Conservation (phyloP, 2,888 invertebrate species). For the Nudaria mundana region DNA sequence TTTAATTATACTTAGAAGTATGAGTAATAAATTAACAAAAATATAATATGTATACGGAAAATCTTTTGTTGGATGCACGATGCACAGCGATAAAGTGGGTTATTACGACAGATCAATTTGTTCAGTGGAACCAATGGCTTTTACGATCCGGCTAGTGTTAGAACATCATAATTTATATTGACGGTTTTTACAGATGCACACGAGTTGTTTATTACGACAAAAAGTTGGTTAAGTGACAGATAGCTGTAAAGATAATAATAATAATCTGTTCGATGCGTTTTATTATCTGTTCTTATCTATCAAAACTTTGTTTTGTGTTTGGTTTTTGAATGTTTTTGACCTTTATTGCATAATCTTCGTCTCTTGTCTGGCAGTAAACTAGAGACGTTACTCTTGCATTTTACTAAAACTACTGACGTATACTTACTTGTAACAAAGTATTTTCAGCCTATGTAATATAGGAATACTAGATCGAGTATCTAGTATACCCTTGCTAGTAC, state of each 20-base stretch:
- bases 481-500: too few relatives aligned
- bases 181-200: conserved; percentile 40
- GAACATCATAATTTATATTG: conserved; percentile 33
- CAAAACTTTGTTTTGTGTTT: conserved; percentile 19
- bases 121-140: conserved; percentile 29
- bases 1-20: too few relatives aligned
- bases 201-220: conserved; percentile 46
- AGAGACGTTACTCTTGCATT: neutral
- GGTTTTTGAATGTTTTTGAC: conserved; percentile 30
- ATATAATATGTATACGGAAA: too few relatives aligned
- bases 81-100: conserved; percentile 1
- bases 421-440: too few relatives aligned
- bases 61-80: too few relatives aligned
- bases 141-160: conserved; percentile 23
- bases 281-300: conserved; percentile 36
- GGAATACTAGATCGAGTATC: too few relatives aligned
- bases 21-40: too few relatives aligned
- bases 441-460: too few relatives aligned
- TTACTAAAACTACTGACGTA: neutral
- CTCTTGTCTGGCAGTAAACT: neutral
- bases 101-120: conserved; percentile 15
- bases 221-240: conserved; percentile 39
- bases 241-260: conserved; percentile 37
- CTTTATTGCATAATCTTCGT: neutral
- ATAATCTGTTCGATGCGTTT: conserved; percentile 31